Percentiles rank a stretch among this genome's conserved stretches.
Conservation (phyloP, 2,888 invertebrate species). For the Steromphala cineraria region DNA sequence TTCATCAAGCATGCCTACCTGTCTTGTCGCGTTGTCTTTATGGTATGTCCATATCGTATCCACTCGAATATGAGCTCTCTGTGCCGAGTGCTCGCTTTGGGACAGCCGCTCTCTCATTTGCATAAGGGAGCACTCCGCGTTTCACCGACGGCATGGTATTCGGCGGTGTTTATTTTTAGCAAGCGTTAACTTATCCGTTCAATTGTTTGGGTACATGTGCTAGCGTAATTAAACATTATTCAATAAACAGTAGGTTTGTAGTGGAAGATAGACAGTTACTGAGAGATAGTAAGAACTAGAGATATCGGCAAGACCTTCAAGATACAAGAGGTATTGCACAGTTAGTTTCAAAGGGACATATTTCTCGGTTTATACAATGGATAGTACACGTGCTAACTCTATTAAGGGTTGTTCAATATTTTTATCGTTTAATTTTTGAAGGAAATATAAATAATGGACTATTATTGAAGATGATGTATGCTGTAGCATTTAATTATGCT, state of each 20-base stretch:
- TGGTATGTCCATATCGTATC: background rate
- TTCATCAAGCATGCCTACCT: background rate
- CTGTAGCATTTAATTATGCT: too few relatives aligned
- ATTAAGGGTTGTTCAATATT: too few relatives aligned
- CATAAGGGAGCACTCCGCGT: background rate
- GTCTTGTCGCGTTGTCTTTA: background rate
- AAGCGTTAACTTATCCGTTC: background rate
- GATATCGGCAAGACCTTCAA: too few relatives aligned
- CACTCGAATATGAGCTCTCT: background rate
- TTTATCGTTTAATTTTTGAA: too few relatives aligned
- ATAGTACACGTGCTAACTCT: too few relatives aligned
- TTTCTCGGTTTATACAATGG: too few relatives aligned
- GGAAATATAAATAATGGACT: too few relatives aligned
- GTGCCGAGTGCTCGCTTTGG: background rate
- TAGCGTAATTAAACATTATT: background rate
- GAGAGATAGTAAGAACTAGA: too few relatives aligned
- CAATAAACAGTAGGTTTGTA: background rate
- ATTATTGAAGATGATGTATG: too few relatives aligned
- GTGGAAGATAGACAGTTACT: too few relatives aligned
- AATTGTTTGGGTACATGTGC: background rate
- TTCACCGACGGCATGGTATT: slow-evolving; percentile 4
- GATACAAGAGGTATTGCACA: too few relatives aligned
- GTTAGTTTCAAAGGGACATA: too few relatives aligned
- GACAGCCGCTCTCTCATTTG: background rate
- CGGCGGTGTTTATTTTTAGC: slow-evolving; percentile 4